phyloP scores from a whole-genome alignment of 2,797 vertebrate species.

The Mionectes olivaceus region DNA sequence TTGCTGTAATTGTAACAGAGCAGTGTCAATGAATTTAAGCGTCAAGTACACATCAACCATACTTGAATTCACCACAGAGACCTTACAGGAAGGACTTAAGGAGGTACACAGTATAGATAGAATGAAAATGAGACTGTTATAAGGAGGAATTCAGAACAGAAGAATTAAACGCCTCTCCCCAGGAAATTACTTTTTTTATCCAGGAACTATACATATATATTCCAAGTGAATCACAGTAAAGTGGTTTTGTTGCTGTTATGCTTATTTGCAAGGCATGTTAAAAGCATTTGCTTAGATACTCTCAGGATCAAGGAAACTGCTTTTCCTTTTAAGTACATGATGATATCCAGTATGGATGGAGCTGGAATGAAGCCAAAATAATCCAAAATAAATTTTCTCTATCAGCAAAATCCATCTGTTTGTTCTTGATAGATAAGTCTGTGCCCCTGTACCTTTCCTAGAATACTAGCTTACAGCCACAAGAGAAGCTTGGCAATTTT shows the following conservation, averaged over 20 bases:
- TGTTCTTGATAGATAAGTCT: neutral
- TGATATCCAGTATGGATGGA: neutral
- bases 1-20: neutral
- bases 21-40: neutral
- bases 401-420: neutral
- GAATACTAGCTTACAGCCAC: neutral
- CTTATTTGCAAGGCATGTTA: constrained; percentile 5
- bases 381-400: neutral
- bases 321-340: neutral
- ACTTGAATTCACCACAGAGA: neutral
- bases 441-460: neutral
- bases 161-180: neutral
- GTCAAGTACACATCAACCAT: neutral
- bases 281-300: constrained; percentile 1
- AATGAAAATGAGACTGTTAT: neutral
- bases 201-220: neutral
- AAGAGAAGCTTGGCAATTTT: neutral
- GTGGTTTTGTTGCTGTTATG: neutral
- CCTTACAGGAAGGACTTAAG: neutral
- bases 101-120: neutral
- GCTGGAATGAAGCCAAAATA: neutral
- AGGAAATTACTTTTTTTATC: neutral
- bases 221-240: constrained; percentile 13
- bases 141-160: neutral
- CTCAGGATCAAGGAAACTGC: neutral